Base-by-base conservation (phyloP, 2,888 invertebrate genomes). In the Heterodera filipjevi region DNA sequence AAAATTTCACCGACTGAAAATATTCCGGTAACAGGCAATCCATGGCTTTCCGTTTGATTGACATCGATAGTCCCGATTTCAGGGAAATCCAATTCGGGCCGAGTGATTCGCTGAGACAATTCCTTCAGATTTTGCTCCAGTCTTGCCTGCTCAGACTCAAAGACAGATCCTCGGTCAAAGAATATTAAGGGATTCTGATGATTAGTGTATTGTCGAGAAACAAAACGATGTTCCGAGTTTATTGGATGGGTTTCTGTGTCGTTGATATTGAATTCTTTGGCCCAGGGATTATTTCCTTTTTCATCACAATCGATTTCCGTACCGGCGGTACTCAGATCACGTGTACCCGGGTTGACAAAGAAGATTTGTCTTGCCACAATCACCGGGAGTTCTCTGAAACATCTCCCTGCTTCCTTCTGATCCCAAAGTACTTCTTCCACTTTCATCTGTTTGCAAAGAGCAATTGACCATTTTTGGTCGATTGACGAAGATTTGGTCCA, bases 1-100 rank as follows among this genome's bases (percentile, higher is more conserved):
- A 30, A n/a, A 10, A 44, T 71, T n/a, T 71, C 46, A 12, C 71
- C 71, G 6, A 44, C 6, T 10, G n/a, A n/a, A 6, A 71, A n/a
- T 8, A 71, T 30, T 39, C 44, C 71, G 16, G 53, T 22, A 5
- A 53, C 22, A 5, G 53, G 22, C 3, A n/a, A 12, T 30, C 39
- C 71, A 1, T 39, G n/a, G 12, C n/a, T 30, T n/a, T 14, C 46
- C 8, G 71, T 71, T 71, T 39, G 46, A 30, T 71, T 71, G 3
- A n/a, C 14, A 12, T 14, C 71, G 30, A n/a, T 12, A 1, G 30
- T 27, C 14, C 30, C 30, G 3, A n/a, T n/a, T 46, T n/a, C 71
- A 8, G 71, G 30, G n/a, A 71, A 71, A 0, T 44, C 10, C 30
- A 71, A n/a, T 71, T 71, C 71, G 39, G 71, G 71, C 6, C 71